A percentile compares a stretch with the other conserved stretches of the same genome.
phyloP scores from a whole-genome alignment of 2,888 invertebrate species.

The Dioctria rufipes region DNA sequence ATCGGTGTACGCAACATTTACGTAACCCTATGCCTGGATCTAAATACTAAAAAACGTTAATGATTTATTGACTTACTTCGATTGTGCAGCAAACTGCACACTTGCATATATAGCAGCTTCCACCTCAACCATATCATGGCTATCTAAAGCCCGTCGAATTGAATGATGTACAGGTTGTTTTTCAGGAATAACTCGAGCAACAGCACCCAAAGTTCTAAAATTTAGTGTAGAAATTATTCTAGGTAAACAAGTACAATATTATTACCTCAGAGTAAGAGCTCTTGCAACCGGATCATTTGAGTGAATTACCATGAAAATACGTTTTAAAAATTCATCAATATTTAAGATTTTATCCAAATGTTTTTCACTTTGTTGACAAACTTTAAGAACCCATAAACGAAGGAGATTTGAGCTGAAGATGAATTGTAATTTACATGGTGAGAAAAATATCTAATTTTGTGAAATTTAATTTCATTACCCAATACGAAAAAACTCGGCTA shows the following conservation, averaged over 20 bases:
- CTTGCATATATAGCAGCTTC: conserved; percentile 97
- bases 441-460: neutral
- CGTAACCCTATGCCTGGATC: no score
- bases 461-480: conserved; percentile 57
- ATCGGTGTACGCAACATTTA: no score
- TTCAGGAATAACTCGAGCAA: conserved; percentile 94
- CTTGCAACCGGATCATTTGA: conserved; percentile 98
- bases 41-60: neutral
- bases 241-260: neutral
- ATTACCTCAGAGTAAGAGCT: conserved; percentile 81
- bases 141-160: conserved; percentile 91
- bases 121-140: conserved; percentile 95
- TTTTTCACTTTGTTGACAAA: conserved; percentile 95
- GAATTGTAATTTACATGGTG: neutral
- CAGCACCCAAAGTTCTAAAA: conserved; percentile 86
- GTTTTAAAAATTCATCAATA: conserved; percentile 92
- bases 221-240: neutral
- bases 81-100: conserved; percentile 94
- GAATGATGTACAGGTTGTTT: conserved; percentile 96
- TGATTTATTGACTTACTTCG: conserved; percentile 77
- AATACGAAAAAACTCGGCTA: conserved; percentile 94
- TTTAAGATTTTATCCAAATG: conserved; percentile 96
- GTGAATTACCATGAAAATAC: conserved; percentile 94
- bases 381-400: conserved; percentile 91
- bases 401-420: conserved; percentile 85